Conservation (phyloP, 2,797 vertebrate genomes). For the Macroramphosus scolopax region DNA sequence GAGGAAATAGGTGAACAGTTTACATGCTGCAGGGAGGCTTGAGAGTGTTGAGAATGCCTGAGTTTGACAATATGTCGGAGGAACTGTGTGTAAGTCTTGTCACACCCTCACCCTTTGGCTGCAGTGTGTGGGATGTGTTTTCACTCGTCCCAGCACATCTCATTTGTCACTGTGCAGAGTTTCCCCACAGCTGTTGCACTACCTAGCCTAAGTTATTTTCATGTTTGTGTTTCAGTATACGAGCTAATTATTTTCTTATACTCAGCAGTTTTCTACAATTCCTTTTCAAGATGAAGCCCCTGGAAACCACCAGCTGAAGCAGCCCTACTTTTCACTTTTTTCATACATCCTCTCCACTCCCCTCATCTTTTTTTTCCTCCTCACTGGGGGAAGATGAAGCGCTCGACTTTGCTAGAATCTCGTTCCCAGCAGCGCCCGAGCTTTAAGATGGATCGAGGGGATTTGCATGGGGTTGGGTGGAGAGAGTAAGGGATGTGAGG, state of each 20-base stretch:
- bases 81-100: no score
- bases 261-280: slow-evolving; percentile 54
- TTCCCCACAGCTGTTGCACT: slow-evolving; percentile 16
- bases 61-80: no score
- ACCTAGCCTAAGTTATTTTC: neutral
- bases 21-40: slow-evolving; percentile 20
- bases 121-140: slow-evolving; percentile 4
- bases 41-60: slow-evolving; percentile 3
- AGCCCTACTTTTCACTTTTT: slow-evolving; percentile 61
- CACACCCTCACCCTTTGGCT: slow-evolving; percentile 16
- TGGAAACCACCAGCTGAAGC: slow-evolving; percentile 47
- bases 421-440: slow-evolving; percentile 63
- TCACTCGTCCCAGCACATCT: neutral
- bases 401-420: slow-evolving; percentile 62
- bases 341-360: slow-evolving; percentile 42
- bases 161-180: slow-evolving; percentile 4
- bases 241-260: slow-evolving; percentile 50
- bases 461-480: slow-evolving; percentile 58
- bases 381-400: slow-evolving; percentile 67
- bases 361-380: slow-evolving; percentile 16
- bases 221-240: slow-evolving; percentile 31
- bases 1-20: slow-evolving; percentile 28
- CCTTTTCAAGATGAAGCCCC: slow-evolving; percentile 54
- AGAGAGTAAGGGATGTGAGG: slow-evolving; percentile 46
- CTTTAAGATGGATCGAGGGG: slow-evolving; percentile 70